phyloP scores from a whole-genome alignment of 2,797 vertebrate genomes.

The Myotis pilosus region DNA sequence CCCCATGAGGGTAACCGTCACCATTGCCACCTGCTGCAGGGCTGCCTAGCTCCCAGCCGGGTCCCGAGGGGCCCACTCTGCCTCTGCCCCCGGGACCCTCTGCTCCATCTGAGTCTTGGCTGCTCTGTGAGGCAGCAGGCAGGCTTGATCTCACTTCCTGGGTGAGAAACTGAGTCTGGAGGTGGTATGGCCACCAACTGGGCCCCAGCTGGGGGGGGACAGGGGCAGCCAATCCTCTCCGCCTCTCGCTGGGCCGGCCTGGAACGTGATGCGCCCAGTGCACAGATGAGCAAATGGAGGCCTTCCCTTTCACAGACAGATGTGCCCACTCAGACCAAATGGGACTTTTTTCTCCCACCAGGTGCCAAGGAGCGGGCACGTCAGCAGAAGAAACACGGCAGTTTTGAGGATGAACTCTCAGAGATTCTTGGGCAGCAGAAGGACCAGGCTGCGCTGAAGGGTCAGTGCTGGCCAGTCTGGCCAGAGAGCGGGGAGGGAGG shows the following conservation, averaged over 20 bases:
- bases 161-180: not conserved
- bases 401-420: slow-evolving; percentile 81
- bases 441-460: slow-evolving; percentile 82
- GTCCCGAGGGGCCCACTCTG: not conserved
- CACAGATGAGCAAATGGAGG: not conserved
- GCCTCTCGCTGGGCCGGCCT: fast-evolving
- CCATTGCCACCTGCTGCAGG: too few species aligned
- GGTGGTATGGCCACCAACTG: not conserved
- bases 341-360: slow-evolving; percentile 65
- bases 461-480: slow-evolving; percentile 74
- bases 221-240: not conserved
- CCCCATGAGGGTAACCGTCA: not conserved
- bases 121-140: not conserved
- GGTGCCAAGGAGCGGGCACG: slow-evolving; percentile 87
- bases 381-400: slow-evolving; percentile 82
- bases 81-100: not conserved
- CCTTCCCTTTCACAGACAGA: not conserved
- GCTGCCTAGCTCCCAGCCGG: not conserved
- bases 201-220: not conserved
- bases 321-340: not conserved
- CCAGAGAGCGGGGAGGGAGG: too few species aligned
- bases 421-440: slow-evolving; percentile 81
- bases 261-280: fast-evolving
- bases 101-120: not conserved
- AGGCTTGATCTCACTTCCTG: not conserved